Evolutionary conservation across 2,888 invertebrate species (phyloP), one percentile per base, ranked within the genome.

Genomic region (Electrophaes corylata): DNA sequence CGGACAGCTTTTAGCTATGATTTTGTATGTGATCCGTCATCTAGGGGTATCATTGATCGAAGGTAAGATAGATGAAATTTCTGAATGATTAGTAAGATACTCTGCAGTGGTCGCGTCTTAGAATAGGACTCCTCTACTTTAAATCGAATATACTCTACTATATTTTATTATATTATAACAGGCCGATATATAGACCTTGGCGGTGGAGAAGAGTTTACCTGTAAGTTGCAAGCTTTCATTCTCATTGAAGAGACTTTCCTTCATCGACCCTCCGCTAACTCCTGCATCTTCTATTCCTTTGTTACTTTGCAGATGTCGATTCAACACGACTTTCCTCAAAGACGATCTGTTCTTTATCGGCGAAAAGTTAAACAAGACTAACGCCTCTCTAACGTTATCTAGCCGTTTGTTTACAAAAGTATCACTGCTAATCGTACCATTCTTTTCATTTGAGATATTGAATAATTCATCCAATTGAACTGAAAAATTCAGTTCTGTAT

Each of bases 141-240:
- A n/a, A n/a, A n/a, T n/a, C n/a, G n/a, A n/a, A n/a, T n/a, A n/a
- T n/a, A n/a, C n/a, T n/a, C n/a, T n/a, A n/a, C n/a, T n/a, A n/a
- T n/a, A n/a, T n/a, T n/a, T n/a, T n/a, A n/a, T n/a, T n/a, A n/a
- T n/a, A n/a, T n/a, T n/a, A n/a, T n/a, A n/a, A n/a, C n/a, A n/a
- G n/a, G n/a, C n/a, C n/a, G n/a, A n/a, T n/a, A n/a, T n/a, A n/a
- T n/a, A n/a, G n/a, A n/a, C n/a, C n/a, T n/a, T n/a, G n/a, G n/a
- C n/a, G n/a, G n/a, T n/a, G n/a, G 14, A 8, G 2, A 50, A 14
- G 18, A 10, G 19, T 5, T 29, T 52, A 90, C 91, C 89, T 71
- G 90, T 86, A 57, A 91, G 85, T 70, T 91, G 90, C 49, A 91
- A 73, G 66, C 81, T 86, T 11, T 78, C 82, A 2, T 78, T 74